A percentile compares a stretch with the other conserved stretches of the same genome.
Evolutionary conservation across 2,797 vertebrate species (phyloP).

Genomic region (Pachyuromys duprasi): DNA sequence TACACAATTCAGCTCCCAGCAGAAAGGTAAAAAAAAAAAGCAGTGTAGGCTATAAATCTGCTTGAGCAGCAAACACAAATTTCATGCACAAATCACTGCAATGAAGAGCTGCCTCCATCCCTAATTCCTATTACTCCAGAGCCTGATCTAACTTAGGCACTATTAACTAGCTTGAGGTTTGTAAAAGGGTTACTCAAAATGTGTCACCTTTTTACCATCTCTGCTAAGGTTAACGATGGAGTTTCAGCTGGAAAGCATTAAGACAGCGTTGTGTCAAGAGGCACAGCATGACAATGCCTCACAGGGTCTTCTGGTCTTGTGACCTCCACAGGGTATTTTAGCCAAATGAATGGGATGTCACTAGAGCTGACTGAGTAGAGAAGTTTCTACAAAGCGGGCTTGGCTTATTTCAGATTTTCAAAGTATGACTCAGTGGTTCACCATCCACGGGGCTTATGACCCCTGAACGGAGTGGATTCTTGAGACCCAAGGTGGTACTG

Average conservation of each 20-base stretch:
- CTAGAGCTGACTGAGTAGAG: not conserved
- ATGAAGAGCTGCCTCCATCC: constrained; percentile 27
- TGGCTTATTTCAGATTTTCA: constrained; percentile 10
- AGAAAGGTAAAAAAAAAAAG: constrained; percentile 38
- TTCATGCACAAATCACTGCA: not conserved
- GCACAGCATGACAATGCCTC: fast-evolving
- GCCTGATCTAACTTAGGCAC: constrained; percentile 8
- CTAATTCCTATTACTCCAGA: constrained; percentile 35
- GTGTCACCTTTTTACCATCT: not conserved
- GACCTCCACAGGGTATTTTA: not conserved
- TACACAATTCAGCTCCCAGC: not conserved
- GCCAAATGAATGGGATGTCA: not conserved
- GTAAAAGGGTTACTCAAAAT: not conserved
- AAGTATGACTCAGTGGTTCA: not conserved
- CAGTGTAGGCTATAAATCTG: constrained; percentile 1
- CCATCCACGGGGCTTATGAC: not conserved
- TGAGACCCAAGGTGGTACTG: not conserved
- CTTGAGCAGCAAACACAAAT: constrained; percentile 13
- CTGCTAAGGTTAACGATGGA: not conserved
- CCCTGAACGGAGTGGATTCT: too few species aligned
- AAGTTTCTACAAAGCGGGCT: not conserved
- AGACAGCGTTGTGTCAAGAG: not conserved
- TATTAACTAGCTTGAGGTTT: not conserved
- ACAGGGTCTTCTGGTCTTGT: not conserved
- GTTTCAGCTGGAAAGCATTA: not conserved